A percentile compares a stretch with the other conserved stretches of the same genome.
phyloP scores from a whole-genome alignment of 2,797 vertebrate genomes.

The Eupleurogrammus muticus region DNA sequence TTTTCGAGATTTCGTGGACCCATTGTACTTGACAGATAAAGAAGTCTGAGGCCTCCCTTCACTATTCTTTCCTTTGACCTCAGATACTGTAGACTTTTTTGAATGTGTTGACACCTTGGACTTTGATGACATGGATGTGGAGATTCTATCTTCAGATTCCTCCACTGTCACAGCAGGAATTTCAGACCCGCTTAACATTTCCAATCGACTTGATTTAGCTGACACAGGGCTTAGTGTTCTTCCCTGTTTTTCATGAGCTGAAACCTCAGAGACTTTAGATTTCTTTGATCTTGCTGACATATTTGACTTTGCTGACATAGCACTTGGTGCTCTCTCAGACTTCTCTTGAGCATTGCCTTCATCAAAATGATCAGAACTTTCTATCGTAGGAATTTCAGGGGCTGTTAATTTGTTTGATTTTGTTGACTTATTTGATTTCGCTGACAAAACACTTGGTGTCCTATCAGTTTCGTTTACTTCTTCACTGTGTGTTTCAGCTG shows the following conservation, averaged over 20 bases:
- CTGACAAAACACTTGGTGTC: conserved; percentile 51
- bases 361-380: conserved; percentile 1
- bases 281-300: conserved; percentile 55
- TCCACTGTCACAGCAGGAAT: conserved; percentile 60
- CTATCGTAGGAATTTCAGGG: conserved; percentile 14
- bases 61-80: conserved; percentile 45
- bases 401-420: conserved; percentile 26
- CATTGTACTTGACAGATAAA: conserved; percentile 66
- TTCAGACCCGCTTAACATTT: conserved; percentile 39
- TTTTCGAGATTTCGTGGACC: conserved; percentile 57
- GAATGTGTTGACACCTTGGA: conserved; percentile 73
- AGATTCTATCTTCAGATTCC: conserved; percentile 56
- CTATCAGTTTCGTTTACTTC: conserved; percentile 16
- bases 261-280: conserved; percentile 55
- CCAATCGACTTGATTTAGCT: conserved; percentile 43
- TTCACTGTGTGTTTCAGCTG: conserved; percentile 35
- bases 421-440: conserved; percentile 29
- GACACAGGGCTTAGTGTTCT: conserved; percentile 48
- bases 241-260: conserved; percentile 36
- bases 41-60: conserved; percentile 61
- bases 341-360: conserved; percentile 21
- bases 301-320: conserved; percentile 57
- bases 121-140: conserved; percentile 68
- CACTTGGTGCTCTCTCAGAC: conserved; percentile 52
- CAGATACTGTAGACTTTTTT: conserved; percentile 67